Conservation (phyloP, 35 echinoderm and acorn worm species). For the Holothuria glaberrima region DNA sequence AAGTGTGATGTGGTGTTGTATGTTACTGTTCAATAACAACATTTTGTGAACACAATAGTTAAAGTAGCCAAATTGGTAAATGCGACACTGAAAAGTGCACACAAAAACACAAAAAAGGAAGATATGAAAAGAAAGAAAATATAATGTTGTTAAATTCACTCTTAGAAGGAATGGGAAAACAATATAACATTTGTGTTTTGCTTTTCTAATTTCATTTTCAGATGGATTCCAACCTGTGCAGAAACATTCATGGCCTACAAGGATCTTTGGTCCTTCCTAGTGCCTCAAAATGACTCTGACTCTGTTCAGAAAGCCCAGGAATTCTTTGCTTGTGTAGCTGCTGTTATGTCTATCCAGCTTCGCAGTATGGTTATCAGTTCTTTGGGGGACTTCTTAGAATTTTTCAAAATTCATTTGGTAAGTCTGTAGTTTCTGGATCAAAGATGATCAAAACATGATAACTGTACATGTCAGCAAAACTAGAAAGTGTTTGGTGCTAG, state of each 20-base stretch:
- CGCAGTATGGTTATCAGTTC: constrained; percentile 94
- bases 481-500: too few species aligned
- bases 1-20: too few species aligned
- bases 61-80: too few species aligned
- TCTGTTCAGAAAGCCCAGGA: constrained; percentile 84
- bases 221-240: constrained; percentile 96
- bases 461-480: not conserved
- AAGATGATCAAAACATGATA: not conserved
- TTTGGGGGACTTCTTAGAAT: constrained; percentile 83
- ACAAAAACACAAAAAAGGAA: too few species aligned
- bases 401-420: constrained; percentile 94
- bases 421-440: not conserved
- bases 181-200: too few species aligned
- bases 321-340: constrained; percentile 94
- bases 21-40: too few species aligned
- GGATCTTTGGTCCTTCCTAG: constrained; percentile 84
- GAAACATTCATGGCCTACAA: constrained; percentile 82
- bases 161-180: too few species aligned
- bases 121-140: too few species aligned
- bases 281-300: constrained; percentile 76
- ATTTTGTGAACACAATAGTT: too few species aligned
- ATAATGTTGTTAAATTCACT: too few species aligned
- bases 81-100: too few species aligned
- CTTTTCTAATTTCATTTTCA: not conserved
- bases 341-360: constrained; percentile 96